Base-by-base conservation (phyloP, 2,797 vertebrate species). In the Myotis pilosus region DNA sequence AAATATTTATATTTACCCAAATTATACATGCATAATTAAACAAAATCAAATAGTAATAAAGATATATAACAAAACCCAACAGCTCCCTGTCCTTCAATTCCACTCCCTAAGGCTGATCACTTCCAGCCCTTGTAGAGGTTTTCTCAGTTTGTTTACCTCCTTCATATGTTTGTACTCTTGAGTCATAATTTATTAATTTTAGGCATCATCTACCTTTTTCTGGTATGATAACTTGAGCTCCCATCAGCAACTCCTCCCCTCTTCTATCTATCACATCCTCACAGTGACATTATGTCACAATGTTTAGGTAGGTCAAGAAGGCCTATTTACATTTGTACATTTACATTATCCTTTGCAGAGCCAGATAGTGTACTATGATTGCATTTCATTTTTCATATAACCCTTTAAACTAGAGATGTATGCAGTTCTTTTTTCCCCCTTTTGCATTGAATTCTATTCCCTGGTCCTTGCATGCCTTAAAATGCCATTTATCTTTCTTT, bases 221-320 rank as follows among this genome's bases (percentile, higher is more conserved):
- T 44, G 28, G 13, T 57, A 6, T 16, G 17, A 55, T 55, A n/a
- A 30, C 53, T 5, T 3, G 55, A 36, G 33, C n/a, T 60, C 72
- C 49, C 7, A 12, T 11, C 22, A 30, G 62, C 51, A 55, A 22
- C 6, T 15, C 22, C 9, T 82, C 36, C 2, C 53, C 66, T 53
- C 5, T 51, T 60, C 13, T 23, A 15, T 13, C 41, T 25, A 22
- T 17, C 28, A 2, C 28, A 8, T 51, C 22, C 7, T 33, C 17
- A 13, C 2, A 4, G 10, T 30, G 19, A 8, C 74, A 5, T 22
- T 1, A 1, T 53, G 2, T 23, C 11, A 8, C 20, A 5, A 19
- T 1, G 25, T 10, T 16, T 36, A 2, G 10, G 11, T 28, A 23
- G n/a, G n/a, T 44, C 47, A 53, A 81, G 72, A n/a, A 47, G 6